Base-by-base conservation (phyloP, 2,888 invertebrate genomes). In the Iphiclides podalirius region DNA sequence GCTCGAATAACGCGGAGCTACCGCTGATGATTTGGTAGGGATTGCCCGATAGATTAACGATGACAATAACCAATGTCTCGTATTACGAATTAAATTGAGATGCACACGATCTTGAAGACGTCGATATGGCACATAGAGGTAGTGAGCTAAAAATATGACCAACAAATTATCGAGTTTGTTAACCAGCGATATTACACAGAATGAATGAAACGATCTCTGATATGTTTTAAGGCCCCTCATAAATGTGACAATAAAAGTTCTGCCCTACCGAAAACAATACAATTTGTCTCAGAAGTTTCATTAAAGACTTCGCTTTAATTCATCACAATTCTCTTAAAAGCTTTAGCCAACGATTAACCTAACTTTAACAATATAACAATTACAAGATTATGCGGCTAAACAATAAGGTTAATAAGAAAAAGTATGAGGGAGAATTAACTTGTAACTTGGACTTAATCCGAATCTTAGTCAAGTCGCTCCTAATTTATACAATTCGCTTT, bases 391-490 rank as follows among this genome's bases (percentile, higher is more conserved):
- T 20, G 23, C 11, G 44, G 37, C 37, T 28, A 45, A 31, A 31
- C 31, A 31, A 31, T 31, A 31, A 34, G 26, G 26, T 14, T 36
- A 45, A 36, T 14, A 36, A 45, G 37, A 26, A 37, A 23, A 45
- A 34, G 26, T 28, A 28, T 12, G 26, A 34, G 28, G 28, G 16
- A 28, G 37, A 37, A 45, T 45, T 37, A 45, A 28, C 28, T 36
- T 28, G 37, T 36, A 43, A 43, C 35, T 36, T 36, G 15, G 23
- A 45, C 23, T 37, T 45, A 45, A 45, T 37, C 36, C 44, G 28
- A 15, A 13, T 15, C 16, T 15, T 31, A 15, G 15, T 42, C 33
- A 34, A 16, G 33, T 33, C 42, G 16, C 33, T 33, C 17, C 33
- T 42, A 42, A 42, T 42, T 42, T 33, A 42, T 42, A 12, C 31